Base-by-base conservation (phyloP, 2,888 invertebrate species). In the Nymphalis c-album region DNA sequence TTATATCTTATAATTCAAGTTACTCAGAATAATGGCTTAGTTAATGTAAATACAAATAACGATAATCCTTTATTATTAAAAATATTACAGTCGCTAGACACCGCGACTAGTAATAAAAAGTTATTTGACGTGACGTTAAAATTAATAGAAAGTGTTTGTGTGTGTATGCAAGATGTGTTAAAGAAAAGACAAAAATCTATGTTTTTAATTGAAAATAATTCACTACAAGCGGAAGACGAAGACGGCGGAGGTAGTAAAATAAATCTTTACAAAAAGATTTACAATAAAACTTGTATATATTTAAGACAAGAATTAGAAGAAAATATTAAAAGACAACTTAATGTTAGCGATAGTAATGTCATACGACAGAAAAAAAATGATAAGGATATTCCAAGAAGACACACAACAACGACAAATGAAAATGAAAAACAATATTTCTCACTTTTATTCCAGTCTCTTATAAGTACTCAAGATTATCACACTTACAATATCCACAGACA, bases 71-170 rank as follows among this genome's bases (percentile, higher is more conserved):
- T 86, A 68, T 71, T 89, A 22, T 72, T 76, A 71, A 86, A 87
- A 68, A 83, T 90, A 60, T 74, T 90, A 17, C 76, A 86, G 69
- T 79, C 83, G 0, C 82, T 90, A 26, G 87, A 91, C 50, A 79
- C 77, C n/a, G 85, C 85, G 0, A 80, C 76, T 0, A 85, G 76
- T 76, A 82, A 90, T 59, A 81, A 85, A 71, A 81, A 83, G 74
- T 78, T 90, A 35, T 79, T 85, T 35, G 78, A 87, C 64, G 83
- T 85, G 45, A 87, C 88, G 0, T 70, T 87, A 26, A 85, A 85
- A 71, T 73, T 91, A n/a, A 75, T 91, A n/a, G 81, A 82, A 67
- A 85, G 84, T 75, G 75, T 91, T 51, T 91, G 91, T 76, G 70
- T 74, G 48, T 91, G 91, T 73, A 86, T 91, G 84, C 78, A 78